phyloP scores from a whole-genome alignment of 1,140 invertebrate species.

The Latrodectus geometricus region DNA sequence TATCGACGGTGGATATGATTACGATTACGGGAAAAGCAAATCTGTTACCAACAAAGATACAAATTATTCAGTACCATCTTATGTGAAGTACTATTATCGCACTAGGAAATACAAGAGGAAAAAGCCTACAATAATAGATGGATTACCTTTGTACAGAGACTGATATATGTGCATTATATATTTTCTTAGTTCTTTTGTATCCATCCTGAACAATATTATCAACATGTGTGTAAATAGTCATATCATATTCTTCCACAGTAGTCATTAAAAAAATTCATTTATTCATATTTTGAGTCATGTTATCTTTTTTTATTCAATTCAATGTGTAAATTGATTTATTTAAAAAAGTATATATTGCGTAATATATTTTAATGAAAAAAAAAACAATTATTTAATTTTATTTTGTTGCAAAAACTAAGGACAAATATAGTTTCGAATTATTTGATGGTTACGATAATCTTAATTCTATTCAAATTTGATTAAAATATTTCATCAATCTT shows the following conservation, averaged over 20 bases:
- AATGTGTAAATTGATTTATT: too few relatives aligned
- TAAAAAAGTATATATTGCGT: too few relatives aligned
- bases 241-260: background rate
- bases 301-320: too few relatives aligned
- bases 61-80: background rate
- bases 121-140: conserved; percentile 22
- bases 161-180: background rate
- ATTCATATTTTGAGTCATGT: background rate
- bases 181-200: background rate
- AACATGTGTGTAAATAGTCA: conserved; percentile 19
- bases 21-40: conserved; percentile 35
- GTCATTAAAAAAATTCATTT: conserved; percentile 32
- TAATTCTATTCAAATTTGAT: too few relatives aligned
- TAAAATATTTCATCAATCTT: too few relatives aligned
- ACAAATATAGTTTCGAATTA: too few relatives aligned
- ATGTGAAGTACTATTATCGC: conserved; percentile 20
- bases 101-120: conserved; percentile 29
- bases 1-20: conserved; percentile 46
- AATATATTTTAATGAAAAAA: too few relatives aligned
- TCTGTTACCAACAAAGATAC: background rate
- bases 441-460: too few relatives aligned
- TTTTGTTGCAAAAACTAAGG: too few relatives aligned
- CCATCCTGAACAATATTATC: background rate
- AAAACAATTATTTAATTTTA: too few relatives aligned
- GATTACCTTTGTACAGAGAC: conserved; percentile 44